Conservation (phyloP, 2,113 vertebrate genomes). For the Pseudonaja textilis region DNA sequence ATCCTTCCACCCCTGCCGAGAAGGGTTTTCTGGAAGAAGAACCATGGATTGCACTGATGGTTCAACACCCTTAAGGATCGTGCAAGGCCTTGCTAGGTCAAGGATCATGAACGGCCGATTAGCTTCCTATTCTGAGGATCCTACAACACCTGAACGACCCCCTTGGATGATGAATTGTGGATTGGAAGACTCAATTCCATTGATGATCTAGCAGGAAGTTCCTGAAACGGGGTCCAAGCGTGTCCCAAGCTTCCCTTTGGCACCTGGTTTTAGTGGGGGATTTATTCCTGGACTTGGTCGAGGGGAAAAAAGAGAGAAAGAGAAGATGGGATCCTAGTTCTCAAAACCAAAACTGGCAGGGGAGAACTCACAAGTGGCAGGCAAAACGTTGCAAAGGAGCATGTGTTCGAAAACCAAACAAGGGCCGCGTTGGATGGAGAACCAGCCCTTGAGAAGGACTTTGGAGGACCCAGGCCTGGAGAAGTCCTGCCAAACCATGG, state of each 20-base stretch:
- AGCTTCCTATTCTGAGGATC: neutral
- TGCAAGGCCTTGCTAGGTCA: neutral
- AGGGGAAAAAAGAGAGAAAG: neutral
- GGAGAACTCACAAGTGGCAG: neutral
- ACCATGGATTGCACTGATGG: neutral
- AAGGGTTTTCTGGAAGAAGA: neutral
- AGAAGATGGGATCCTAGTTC: neutral
- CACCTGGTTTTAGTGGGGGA: neutral
- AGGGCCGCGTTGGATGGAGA: neutral
- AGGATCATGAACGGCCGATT: neutral
- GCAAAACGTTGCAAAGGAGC: neutral
- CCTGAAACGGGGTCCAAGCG: neutral
- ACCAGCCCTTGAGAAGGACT: too few relatives aligned
- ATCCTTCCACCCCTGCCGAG: neutral
- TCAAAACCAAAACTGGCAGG: neutral
- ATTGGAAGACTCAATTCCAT: neutral
- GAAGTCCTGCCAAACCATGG: constrained; percentile 61
- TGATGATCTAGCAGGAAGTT: neutral
- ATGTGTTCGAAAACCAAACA: neutral
- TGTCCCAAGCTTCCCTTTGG: neutral
- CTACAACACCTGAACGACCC: neutral
- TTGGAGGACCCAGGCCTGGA: too few relatives aligned
- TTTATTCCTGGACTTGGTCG: too few relatives aligned
- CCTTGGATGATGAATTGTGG: neutral
- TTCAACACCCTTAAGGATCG: neutral